Conservation (phyloP, 2,113 vertebrate species). For the Thamnophis sirtalis region DNA sequence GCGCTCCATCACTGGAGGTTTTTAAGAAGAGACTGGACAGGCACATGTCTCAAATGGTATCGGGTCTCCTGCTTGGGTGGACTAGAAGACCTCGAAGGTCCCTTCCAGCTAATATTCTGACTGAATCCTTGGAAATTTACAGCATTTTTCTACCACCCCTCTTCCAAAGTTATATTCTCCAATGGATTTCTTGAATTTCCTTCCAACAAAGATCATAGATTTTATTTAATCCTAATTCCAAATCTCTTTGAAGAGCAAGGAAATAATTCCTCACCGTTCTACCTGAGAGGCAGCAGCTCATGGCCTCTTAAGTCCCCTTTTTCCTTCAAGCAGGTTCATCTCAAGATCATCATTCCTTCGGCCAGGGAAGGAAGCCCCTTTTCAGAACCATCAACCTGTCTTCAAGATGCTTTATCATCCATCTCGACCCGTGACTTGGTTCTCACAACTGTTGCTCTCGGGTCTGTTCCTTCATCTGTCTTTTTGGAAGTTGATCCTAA, state of each 20-base stretch:
- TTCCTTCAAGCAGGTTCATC: too few species aligned
- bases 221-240: background rate
- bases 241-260: background rate
- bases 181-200: background rate
- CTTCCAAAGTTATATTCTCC: background rate
- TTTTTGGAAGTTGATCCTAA: background rate
- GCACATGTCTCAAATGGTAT: background rate
- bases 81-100: background rate
- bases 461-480: background rate
- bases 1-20: background rate
- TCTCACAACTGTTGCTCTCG: background rate
- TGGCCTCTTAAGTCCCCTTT: background rate
- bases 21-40: background rate
- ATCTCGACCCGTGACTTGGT: background rate
- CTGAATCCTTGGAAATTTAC: background rate
- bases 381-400: background rate
- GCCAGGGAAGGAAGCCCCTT: too few species aligned
- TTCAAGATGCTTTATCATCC: background rate
- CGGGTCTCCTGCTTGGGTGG: background rate
- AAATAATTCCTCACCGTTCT: background rate
- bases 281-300: background rate
- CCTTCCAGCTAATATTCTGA: background rate
- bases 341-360: background rate
- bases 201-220: background rate
- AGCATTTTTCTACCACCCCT: background rate